Percentiles rank a stretch among this genome's conserved stretches.
Conservation (phyloP, 2,113 vertebrate species). For the Plotosus lineatus region DNA sequence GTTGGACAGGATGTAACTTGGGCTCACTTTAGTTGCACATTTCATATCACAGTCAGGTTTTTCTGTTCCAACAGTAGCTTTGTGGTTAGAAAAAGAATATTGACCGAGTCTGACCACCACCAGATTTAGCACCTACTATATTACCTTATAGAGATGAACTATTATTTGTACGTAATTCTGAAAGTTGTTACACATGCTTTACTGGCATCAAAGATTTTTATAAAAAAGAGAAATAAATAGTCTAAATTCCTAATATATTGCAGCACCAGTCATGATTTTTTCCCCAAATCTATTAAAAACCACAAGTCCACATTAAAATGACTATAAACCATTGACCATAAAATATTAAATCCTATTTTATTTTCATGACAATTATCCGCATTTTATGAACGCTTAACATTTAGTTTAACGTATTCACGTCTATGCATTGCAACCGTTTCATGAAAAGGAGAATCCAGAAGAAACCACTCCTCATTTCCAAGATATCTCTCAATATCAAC, state of each 20-base stretch:
- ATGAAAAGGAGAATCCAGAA: background rate
- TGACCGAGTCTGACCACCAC: background rate
- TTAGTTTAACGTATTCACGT: background rate
- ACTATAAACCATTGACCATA: background rate
- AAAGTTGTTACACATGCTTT: too few relatives aligned
- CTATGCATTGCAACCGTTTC: background rate
- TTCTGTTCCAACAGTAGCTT: constrained; percentile 19
- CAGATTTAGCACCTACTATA: background rate
- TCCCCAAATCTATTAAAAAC: background rate
- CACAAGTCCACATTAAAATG: background rate
- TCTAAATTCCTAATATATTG: background rate
- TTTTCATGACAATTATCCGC: background rate
- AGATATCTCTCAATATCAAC: constrained; percentile 10
- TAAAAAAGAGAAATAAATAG: background rate
- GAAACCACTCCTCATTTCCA: background rate
- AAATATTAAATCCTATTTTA: background rate
- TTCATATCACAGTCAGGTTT: constrained; percentile 37
- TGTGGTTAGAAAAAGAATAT: constrained; percentile 17
- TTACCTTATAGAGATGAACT: background rate
- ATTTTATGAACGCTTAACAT: background rate
- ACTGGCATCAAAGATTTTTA: too few relatives aligned
- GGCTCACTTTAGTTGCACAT: constrained; percentile 38
- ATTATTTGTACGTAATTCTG: background rate
- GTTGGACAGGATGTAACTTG: constrained; percentile 50
- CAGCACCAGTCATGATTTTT: too few relatives aligned